These are phyloP conservation scores for Brotula barbata DNA, from an alignment of 2,797 vertebrate species.

Conservation along the genomic window DNA sequence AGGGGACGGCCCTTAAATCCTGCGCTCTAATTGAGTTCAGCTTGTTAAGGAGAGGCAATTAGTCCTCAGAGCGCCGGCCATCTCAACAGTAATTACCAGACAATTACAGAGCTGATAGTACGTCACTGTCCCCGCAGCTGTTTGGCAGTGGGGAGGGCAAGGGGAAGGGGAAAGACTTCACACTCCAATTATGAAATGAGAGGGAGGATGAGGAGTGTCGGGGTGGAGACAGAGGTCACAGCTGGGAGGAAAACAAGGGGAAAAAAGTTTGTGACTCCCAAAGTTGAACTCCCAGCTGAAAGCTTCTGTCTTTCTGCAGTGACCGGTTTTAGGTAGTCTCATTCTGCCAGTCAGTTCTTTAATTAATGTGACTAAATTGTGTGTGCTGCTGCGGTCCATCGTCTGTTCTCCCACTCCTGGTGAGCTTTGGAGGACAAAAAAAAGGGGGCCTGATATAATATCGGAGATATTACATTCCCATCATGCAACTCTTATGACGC, in stretches of 20 bases:
- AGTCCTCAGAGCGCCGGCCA: conserved; percentile 49
- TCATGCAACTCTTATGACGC: conserved; percentile 15
- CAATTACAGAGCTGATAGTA: conserved; percentile 57
- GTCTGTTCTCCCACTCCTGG: too few relatives aligned
- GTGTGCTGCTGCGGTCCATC: background rate
- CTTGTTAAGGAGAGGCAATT: conserved; percentile 67
- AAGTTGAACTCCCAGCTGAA: conserved; percentile 34
- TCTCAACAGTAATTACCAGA: conserved; percentile 65
- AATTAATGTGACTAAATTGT: background rate
- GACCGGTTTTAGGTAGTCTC: conserved; percentile 6
- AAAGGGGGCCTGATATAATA: background rate
- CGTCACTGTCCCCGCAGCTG: conserved; percentile 54
- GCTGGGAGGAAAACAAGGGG: background rate
- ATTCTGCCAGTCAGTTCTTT: conserved; percentile 22
- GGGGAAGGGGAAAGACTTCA: conserved; percentile 12
- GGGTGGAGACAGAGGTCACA: conserved; percentile 3
- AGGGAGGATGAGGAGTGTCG: conserved; percentile 12
- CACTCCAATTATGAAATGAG: conserved; percentile 44
- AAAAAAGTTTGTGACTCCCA: conserved; percentile 10
- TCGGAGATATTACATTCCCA: conserved; percentile 4
- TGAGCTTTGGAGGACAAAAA: too few relatives aligned
- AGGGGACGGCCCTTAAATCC: conserved; percentile 52
- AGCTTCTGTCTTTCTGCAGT: conserved; percentile 12
- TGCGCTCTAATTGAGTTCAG: conserved; percentile 67
- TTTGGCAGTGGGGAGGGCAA: background rate